Conservation (phyloP, 1,140 invertebrate species). For the Zaprionus ornatus region DNA sequence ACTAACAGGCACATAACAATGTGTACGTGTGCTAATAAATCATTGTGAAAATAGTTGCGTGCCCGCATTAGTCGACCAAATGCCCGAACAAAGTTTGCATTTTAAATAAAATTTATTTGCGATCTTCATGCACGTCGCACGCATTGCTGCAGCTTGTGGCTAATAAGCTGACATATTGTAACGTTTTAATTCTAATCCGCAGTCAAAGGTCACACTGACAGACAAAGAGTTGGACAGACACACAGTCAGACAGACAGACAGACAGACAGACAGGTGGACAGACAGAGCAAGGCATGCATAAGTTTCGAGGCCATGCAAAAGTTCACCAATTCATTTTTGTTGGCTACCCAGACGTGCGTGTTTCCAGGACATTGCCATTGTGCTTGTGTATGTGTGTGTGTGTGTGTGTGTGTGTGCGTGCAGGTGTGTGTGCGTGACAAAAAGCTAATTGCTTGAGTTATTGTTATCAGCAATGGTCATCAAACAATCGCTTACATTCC, state of each 20-base stretch:
- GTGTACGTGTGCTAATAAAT: constrained; percentile 63
- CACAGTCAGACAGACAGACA: constrained; percentile 7
- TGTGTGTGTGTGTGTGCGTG: no score
- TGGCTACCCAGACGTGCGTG: constrained; percentile 46
- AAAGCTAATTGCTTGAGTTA: constrained; percentile 64
- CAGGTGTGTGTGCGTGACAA: constrained; percentile 3
- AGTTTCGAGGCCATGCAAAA: constrained; percentile 58
- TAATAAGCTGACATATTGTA: constrained; percentile 62
- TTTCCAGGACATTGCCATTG: constrained; percentile 49
- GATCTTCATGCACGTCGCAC: constrained; percentile 56
- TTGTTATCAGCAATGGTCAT: constrained; percentile 39
- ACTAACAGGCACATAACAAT: not conserved
- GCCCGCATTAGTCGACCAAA: constrained; percentile 56
- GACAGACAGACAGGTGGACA: constrained; percentile 35
- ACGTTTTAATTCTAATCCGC: constrained; percentile 42
- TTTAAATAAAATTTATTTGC: constrained; percentile 70
- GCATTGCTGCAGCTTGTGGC: constrained; percentile 46
- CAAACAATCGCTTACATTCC: constrained; percentile 37
- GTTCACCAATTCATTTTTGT: constrained; percentile 45
- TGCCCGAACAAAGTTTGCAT: constrained; percentile 56
- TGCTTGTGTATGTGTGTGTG: not conserved
- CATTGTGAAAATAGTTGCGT: constrained; percentile 73
- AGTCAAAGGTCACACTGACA: constrained; percentile 45
- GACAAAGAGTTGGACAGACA: not conserved
- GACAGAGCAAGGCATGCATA: constrained; percentile 55